Evolutionary conservation across 2,888 invertebrate species (phyloP).

Genomic region (Polia nebulosa): DNA sequence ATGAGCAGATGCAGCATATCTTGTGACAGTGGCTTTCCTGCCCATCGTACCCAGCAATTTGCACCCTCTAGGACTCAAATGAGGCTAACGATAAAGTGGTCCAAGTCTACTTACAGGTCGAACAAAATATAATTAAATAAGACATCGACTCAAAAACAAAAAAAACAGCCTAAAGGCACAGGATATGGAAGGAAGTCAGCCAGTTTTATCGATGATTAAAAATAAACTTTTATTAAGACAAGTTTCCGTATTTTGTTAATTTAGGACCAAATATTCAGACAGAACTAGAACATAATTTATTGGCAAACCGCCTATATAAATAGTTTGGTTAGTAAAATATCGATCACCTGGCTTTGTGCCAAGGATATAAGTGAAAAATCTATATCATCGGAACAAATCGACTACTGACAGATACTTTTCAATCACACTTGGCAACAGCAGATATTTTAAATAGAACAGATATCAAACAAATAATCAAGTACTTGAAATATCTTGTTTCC

Average conservation of each 20-base stretch:
- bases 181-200: neutral
- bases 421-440: slow-evolving; percentile 25
- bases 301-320: slow-evolving; percentile 32
- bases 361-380: slow-evolving; percentile 27
- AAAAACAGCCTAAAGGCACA: too few species aligned
- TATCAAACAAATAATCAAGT: slow-evolving; percentile 19
- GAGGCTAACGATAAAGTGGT: too few species aligned
- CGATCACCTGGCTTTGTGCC: slow-evolving; percentile 45
- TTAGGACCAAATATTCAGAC: neutral
- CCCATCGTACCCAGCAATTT: too few species aligned
- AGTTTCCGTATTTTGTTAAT: slow-evolving; percentile 11
- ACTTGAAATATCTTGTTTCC: neutral
- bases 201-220: neutral
- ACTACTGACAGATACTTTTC: slow-evolving; percentile 30
- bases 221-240: neutral
- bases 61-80: too few species aligned
- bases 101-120: too few species aligned
- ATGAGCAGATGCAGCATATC: too few species aligned
- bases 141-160: too few species aligned
- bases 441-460: slow-evolving; percentile 8
- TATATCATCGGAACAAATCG: slow-evolving; percentile 36
- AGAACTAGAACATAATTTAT: neutral
- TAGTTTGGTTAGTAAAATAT: slow-evolving; percentile 55
- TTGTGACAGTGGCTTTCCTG: too few species aligned
- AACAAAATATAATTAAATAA: too few species aligned